These are phyloP conservation scores for Cheumatopsyche charites DNA, from an alignment of 1,140 invertebrate genomes.

Conservation along the genomic window DNA sequence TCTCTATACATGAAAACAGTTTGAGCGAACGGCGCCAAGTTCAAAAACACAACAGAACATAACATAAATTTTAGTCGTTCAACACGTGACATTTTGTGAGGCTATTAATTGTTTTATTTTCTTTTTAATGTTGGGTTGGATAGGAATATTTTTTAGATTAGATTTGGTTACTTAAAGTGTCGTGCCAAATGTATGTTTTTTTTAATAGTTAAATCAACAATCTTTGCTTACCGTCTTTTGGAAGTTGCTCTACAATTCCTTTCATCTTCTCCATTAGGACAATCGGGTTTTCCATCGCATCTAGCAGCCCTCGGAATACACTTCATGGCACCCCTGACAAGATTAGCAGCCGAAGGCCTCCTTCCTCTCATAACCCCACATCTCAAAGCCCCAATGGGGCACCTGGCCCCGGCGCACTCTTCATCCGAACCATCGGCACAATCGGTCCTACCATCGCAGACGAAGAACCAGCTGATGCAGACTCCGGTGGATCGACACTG, in stretches of 20 bases:
- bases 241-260: constrained; percentile 68
- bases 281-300: constrained; percentile 80
- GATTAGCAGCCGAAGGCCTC: constrained; percentile 53
- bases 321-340: constrained; percentile 66
- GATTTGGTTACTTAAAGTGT: no score
- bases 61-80: no score
- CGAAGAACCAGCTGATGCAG: constrained; percentile 91
- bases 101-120: no score
- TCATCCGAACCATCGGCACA: constrained; percentile 87
- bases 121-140: no score
- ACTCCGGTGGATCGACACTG: constrained; percentile 79
- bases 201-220: constrained; percentile 37
- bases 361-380: constrained; percentile 33
- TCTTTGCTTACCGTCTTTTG: constrained; percentile 59
- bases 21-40: no score
- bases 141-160: no score
- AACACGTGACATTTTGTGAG: no score
- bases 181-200: no score
- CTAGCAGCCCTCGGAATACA: constrained; percentile 77
- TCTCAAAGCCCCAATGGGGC: constrained; percentile 49
- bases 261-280: constrained; percentile 82
- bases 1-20: no score
- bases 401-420: constrained; percentile 63
- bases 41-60: no score
- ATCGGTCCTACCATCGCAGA: constrained; percentile 90